Evolutionary conservation across 1,140 invertebrate genomes (phyloP).

Genomic region (Arion vulgaris): DNA sequence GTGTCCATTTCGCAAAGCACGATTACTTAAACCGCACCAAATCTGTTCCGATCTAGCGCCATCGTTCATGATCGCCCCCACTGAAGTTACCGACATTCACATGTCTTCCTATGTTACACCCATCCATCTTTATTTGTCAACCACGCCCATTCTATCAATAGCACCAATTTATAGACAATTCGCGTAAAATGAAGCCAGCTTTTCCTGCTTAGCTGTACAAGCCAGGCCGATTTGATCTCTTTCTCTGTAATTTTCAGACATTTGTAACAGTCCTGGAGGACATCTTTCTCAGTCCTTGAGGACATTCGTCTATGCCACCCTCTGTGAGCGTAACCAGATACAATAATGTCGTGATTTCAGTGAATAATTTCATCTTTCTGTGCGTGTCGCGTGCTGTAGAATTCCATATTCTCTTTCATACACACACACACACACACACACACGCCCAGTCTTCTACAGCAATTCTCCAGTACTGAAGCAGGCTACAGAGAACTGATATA

Average conservation of each 20-base stretch:
- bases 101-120: not conserved
- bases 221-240: conserved; percentile 1
- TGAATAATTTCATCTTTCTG: not conserved
- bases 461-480: too few relatives aligned
- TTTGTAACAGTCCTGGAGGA: not conserved
- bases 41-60: not conserved
- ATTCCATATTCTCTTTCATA: not conserved
- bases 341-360: not conserved
- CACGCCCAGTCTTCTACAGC: not conserved
- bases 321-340: not conserved
- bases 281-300: not conserved
- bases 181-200: conserved; percentile 2
- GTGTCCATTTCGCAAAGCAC: not conserved
- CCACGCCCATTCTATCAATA: not conserved
- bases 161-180: conserved; percentile 16
- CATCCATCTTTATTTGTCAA: conserved; percentile 12
- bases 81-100: not conserved
- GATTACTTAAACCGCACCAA: not conserved
- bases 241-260: conserved; percentile 16
- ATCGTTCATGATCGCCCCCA: not conserved
- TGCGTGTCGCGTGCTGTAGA: not conserved
- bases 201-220: not conserved
- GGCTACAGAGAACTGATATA: too few relatives aligned
- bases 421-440: not conserved
- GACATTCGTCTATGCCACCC: not conserved